Base-by-base conservation (phyloP, 2,113 vertebrate genomes). In the Craseonycteris thonglongyai region DNA sequence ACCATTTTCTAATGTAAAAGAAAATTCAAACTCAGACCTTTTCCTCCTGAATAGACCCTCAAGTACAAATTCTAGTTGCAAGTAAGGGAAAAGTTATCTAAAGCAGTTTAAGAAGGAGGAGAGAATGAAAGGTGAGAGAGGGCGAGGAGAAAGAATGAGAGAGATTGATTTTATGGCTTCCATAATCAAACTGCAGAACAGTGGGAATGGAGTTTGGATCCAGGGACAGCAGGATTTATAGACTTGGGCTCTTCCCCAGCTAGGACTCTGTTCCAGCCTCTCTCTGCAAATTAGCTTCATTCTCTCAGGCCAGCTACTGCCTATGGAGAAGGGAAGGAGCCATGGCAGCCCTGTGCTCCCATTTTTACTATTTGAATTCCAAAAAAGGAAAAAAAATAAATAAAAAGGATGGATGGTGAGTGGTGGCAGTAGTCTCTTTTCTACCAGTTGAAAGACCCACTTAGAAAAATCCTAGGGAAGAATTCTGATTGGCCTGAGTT, bases 51-150 rank as follows among this genome's bases (percentile, higher is more conserved):
- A 72, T 13, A 68, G 66, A 72, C 51, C 38, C 58, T 89, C 38
- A 71, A 85, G n/a, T 65, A 95, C 54, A 81, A 61, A 93, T 82
- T 92, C 69, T 85, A 94, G 13, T 54, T 89, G 58, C 38, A 91
- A 91, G 45, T 65, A 85, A 84, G 13, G 56, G 40, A 84, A 85
- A 90, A 10, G 13, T 6, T 24, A 76, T 81, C 68, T 74, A 71
- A 90, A 92, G 9, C 69, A 80, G n/a, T 71, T 76, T 66, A 75
- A 76, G 33, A 33, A 90, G 65, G 51, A 58, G 74, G 75, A 35
- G 15, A 78, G 69, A n/a, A 74, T 40, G 40, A 61, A 24, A 66
- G 30, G 61, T 61, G 12, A 56, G 7, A 16, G 61, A 19, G 21
- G n/a, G 42, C 13, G 15, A 2, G 16, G 51, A 22, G 38, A 56